phyloP scores from a whole-genome alignment of 2,797 vertebrate species.

The Brotula barbata region DNA sequence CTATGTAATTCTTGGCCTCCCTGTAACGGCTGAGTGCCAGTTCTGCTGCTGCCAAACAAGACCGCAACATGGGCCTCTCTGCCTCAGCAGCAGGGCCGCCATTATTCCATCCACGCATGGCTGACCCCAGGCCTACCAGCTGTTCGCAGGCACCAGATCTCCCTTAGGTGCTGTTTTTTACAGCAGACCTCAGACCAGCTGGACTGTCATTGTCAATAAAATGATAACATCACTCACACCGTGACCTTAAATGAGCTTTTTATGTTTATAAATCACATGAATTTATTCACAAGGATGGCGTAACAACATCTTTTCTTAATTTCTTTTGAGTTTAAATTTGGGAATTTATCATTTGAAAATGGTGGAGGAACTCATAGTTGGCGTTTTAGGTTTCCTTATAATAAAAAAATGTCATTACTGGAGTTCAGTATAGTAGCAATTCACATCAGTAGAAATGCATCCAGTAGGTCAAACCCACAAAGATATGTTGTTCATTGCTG shows the following conservation, averaged over 20 bases:
- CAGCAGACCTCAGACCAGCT: slow-evolving; percentile 65
- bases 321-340: neutral
- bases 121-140: slow-evolving; percentile 67
- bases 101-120: slow-evolving; percentile 62
- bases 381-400: no score
- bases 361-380: no score
- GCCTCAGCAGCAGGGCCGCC: slow-evolving; percentile 53
- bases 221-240: slow-evolving; percentile 41
- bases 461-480: no score
- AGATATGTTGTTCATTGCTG: no score
- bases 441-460: no score
- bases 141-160: slow-evolving; percentile 61
- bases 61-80: slow-evolving; percentile 70
- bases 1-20: slow-evolving; percentile 54
- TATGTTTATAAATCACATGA: neutral
- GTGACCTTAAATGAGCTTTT: slow-evolving; percentile 13
- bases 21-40: slow-evolving; percentile 50
- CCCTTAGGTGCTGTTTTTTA: slow-evolving; percentile 33
- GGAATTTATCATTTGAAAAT: no score
- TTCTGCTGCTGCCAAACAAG: slow-evolving; percentile 70
- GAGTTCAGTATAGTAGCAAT: no score
- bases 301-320: neutral
- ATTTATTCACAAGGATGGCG: neutral
- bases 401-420: no score
- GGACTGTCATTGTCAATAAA: slow-evolving; percentile 42